phyloP scores from a whole-genome alignment of 2,113 vertebrate species.

The Pyxicephalus adspersus region DNA sequence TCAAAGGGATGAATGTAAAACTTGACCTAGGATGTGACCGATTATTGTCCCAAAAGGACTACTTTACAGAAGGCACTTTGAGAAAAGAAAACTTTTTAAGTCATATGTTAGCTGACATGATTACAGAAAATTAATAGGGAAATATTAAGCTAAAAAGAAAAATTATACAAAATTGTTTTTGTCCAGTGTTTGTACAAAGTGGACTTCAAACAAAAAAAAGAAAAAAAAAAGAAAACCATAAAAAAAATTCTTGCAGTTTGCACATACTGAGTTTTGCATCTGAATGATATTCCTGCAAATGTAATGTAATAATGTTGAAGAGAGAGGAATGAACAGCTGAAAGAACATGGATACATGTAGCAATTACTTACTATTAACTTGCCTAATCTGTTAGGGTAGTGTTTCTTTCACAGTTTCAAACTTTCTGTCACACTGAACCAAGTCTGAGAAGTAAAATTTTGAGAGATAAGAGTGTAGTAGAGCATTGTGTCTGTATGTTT shows the following conservation, averaged over 20 bases:
- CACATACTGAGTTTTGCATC: slow-evolving; percentile 92
- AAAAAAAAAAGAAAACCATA: slow-evolving; percentile 67
- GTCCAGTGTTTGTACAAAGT: slow-evolving; percentile 92
- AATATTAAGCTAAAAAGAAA: slow-evolving; percentile 72
- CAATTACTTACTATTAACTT: slow-evolving; percentile 86
- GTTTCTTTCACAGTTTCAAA: slow-evolving; percentile 75
- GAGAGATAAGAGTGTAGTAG: slow-evolving; percentile 59
- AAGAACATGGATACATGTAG: slow-evolving; percentile 87
- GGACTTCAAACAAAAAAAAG: slow-evolving; percentile 81
- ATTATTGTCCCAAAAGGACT: slow-evolving; percentile 76
- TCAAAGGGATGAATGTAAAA: slow-evolving; percentile 84
- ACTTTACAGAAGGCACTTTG: slow-evolving; percentile 81
- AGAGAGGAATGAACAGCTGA: slow-evolving; percentile 69
- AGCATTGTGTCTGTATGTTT: slow-evolving; percentile 62
- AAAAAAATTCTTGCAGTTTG: slow-evolving; percentile 94
- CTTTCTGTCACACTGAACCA: slow-evolving; percentile 75
- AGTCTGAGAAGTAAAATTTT: slow-evolving; percentile 72
- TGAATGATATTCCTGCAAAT: slow-evolving; percentile 85
- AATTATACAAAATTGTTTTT: slow-evolving; percentile 72
- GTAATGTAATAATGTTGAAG: slow-evolving; percentile 78
- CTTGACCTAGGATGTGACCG: slow-evolving; percentile 76
- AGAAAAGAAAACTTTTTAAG: slow-evolving; percentile 72
- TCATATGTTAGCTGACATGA: slow-evolving; percentile 81
- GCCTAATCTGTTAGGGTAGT: slow-evolving; percentile 77
- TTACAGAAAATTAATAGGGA: slow-evolving; percentile 53